Percentiles rank a stretch among this genome's conserved stretches.
These are phyloP conservation scores for Neodiprion lecontei DNA, from an alignment of 1,140 invertebrate genomes.

Conservation along the genomic window DNA sequence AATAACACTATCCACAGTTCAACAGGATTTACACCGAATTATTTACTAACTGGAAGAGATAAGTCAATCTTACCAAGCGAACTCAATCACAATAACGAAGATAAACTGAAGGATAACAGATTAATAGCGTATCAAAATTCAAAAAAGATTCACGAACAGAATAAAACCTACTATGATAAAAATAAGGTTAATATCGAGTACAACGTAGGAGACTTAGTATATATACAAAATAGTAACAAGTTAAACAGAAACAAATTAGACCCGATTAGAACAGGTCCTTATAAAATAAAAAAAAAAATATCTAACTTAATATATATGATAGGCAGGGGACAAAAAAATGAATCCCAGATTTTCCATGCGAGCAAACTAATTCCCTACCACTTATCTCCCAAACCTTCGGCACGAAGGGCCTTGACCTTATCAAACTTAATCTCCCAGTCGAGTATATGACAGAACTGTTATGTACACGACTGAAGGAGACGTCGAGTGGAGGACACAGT, in stretches of 20 bases:
- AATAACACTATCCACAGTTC: constrained; percentile 33
- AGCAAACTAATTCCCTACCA: constrained; percentile 16
- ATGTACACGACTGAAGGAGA: constrained; percentile 11
- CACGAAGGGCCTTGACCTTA: constrained; percentile 6
- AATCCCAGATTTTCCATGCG: constrained; percentile 17
- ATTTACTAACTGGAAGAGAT: constrained; percentile 30
- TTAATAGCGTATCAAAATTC: constrained; percentile 25
- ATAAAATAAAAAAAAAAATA: constrained; percentile 26
- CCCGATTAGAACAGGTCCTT: constrained; percentile 19
- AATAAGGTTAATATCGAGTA: constrained; percentile 11
- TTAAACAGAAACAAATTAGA: constrained; percentile 27
- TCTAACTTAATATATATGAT: constrained; percentile 25
- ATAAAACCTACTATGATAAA: constrained; percentile 33
- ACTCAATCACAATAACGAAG: constrained; percentile 18
- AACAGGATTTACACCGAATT: constrained; percentile 33
- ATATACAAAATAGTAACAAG: constrained; percentile 21
- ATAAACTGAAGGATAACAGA: constrained; percentile 25
- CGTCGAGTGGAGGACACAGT: background rate
- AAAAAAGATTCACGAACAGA: constrained; percentile 27
- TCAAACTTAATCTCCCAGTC: constrained; percentile 5
- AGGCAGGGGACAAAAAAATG: constrained; percentile 9
- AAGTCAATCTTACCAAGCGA: constrained; percentile 23
- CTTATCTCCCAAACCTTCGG: constrained; percentile 13
- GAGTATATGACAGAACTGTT: background rate
- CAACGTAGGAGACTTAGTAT: constrained; percentile 24